These are phyloP conservation scores for Mythimna vitellina DNA, from an alignment of 2,888 invertebrate species.

Conservation along the genomic window DNA sequence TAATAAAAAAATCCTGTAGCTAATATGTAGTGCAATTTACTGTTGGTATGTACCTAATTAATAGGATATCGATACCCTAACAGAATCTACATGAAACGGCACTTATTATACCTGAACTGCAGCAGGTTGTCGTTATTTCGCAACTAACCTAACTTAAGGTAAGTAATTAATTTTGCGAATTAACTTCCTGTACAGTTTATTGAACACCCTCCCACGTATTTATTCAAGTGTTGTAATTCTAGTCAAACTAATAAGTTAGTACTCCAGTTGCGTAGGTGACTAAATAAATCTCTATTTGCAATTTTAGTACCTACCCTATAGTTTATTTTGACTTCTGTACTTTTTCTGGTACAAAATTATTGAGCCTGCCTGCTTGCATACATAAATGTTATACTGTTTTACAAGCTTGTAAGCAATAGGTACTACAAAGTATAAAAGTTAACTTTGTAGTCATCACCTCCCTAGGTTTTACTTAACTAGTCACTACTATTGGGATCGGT, in stretches of 20 bases:
- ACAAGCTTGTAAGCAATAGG: no score
- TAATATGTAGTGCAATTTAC: slow-evolving; percentile 25
- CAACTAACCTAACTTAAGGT: slow-evolving; percentile 53
- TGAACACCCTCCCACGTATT: slow-evolving; percentile 47
- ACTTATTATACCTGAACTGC: slow-evolving; percentile 37
- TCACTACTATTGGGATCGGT: no score
- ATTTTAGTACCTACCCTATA: no score
- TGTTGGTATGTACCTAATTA: slow-evolving; percentile 36
- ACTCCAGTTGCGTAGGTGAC: slow-evolving; percentile 3
- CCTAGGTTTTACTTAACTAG: no score
- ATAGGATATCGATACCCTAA: slow-evolving; percentile 42
- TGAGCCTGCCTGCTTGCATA: no score
- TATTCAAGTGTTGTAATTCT: slow-evolving; percentile 44
- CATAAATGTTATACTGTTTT: no score
- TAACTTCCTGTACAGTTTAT: slow-evolving; percentile 56
- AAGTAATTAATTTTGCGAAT: slow-evolving; percentile 58
- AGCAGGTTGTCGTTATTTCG: slow-evolving; percentile 48
- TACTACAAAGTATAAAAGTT: no score
- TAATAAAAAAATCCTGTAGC: slow-evolving; percentile 31
- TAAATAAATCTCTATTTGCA: not conserved
- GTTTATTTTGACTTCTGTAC: no score
- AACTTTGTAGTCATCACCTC: no score
- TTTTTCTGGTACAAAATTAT: no score
- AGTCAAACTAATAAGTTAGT: slow-evolving; percentile 25
- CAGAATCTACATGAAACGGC: slow-evolving; percentile 44